A percentile compares a stretch with the other conserved stretches of the same genome.
These are phyloP conservation scores for Candidula unifasciata DNA, from an alignment of 2,888 invertebrate genomes.

Conservation along the genomic window DNA sequence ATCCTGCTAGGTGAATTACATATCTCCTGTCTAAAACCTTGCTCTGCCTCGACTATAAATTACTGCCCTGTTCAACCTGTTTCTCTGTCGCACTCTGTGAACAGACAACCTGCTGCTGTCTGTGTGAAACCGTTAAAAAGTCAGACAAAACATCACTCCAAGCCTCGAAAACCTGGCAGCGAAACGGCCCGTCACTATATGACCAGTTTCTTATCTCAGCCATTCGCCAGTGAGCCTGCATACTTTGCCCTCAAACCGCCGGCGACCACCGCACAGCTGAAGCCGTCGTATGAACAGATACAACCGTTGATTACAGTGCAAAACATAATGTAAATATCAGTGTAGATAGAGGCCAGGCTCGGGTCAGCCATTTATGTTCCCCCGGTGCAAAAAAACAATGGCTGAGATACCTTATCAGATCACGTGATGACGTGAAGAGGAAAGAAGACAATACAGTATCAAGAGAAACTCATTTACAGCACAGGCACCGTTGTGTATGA, in stretches of 20 bases:
- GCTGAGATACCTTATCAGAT: conserved; percentile 5
- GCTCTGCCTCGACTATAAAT: too few relatives aligned
- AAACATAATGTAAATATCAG: not conserved
- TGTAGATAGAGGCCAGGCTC: too few relatives aligned
- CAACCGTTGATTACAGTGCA: not conserved
- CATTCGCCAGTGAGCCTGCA: not conserved
- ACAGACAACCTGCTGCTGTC: too few relatives aligned
- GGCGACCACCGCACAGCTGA: not conserved
- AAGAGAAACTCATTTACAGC: not conserved
- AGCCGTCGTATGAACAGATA: not conserved
- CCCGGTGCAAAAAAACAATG: not conserved
- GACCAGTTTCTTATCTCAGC: not conserved
- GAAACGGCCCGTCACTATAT: not conserved
- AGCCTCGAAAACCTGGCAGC: too few relatives aligned
- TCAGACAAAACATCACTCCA: too few relatives aligned
- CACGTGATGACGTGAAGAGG: not conserved
- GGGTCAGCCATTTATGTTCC: not conserved
- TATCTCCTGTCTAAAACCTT: too few relatives aligned
- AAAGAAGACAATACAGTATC: not conserved
- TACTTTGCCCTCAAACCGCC: conserved; percentile 2
- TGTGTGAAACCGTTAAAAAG: too few relatives aligned
- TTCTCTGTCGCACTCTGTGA: too few relatives aligned
- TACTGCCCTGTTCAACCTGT: too few relatives aligned
- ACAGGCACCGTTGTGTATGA: not conserved
- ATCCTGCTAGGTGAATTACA: too few relatives aligned